phyloP scores from a whole-genome alignment of 2,888 invertebrate species.

The Agelastica alni region DNA sequence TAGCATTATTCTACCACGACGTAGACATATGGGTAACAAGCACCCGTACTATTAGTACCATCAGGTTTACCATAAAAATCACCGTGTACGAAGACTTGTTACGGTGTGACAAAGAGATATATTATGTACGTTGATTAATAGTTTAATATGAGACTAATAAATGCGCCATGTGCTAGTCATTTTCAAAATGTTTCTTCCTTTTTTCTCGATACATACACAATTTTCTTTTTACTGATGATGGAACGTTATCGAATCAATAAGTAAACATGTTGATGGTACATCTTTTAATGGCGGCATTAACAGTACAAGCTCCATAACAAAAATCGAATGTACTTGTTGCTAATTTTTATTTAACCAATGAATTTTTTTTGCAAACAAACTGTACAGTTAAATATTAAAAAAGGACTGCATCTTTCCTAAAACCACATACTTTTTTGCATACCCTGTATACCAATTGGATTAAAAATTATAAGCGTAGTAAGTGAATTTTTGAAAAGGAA shows the following conservation, averaged over 20 bases:
- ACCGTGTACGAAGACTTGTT: slow-evolving; percentile 19
- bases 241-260: background rate
- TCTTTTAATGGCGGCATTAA: background rate
- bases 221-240: background rate
- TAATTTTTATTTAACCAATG: too few relatives aligned
- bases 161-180: slow-evolving; percentile 21
- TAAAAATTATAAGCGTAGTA: too few relatives aligned
- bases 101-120: slow-evolving; percentile 28
- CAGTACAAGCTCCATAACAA: too few relatives aligned
- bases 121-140: slow-evolving; percentile 29
- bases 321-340: too few relatives aligned
- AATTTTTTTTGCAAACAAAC: too few relatives aligned
- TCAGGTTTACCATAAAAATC: slow-evolving; percentile 30
- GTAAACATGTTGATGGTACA: background rate
- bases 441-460: too few relatives aligned
- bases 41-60: background rate
- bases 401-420: too few relatives aligned
- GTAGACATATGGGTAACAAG: background rate
- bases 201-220: background rate
- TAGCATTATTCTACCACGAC: too few relatives aligned
- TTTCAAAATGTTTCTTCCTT: background rate
- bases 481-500: too few relatives aligned
- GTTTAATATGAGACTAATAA: slow-evolving; percentile 25
- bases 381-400: too few relatives aligned
- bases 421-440: too few relatives aligned